phyloP scores from a whole-genome alignment of 2,797 vertebrate genomes.

The Spatula versicolor region DNA sequence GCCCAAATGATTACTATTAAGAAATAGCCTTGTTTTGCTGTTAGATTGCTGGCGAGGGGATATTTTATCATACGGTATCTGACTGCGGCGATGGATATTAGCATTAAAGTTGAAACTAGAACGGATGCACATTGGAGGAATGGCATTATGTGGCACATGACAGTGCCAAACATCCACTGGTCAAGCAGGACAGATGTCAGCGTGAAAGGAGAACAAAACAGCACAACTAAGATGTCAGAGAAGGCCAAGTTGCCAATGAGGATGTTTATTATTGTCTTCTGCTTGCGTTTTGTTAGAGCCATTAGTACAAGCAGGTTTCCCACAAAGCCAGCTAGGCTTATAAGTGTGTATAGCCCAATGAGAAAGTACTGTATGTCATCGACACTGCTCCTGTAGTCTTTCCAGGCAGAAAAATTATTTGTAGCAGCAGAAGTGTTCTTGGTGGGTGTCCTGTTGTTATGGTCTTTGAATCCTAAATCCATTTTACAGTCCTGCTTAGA shows the following conservation, averaged over 20 bases:
- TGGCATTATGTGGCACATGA: slow-evolving; percentile 85
- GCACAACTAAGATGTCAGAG: slow-evolving; percentile 84
- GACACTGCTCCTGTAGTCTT: slow-evolving; percentile 81
- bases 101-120: slow-evolving; percentile 84
- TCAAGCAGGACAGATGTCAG: slow-evolving; percentile 82
- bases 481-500: slow-evolving; percentile 77
- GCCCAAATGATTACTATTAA: slow-evolving; percentile 79
- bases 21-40: slow-evolving; percentile 81
- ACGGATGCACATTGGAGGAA: slow-evolving; percentile 85
- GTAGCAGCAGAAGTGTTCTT: slow-evolving; percentile 70
- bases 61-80: slow-evolving; percentile 85
- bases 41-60: slow-evolving; percentile 81
- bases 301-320: slow-evolving; percentile 83
- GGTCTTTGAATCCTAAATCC: slow-evolving; percentile 77
- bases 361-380: slow-evolving; percentile 85
- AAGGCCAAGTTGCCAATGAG: slow-evolving; percentile 85
- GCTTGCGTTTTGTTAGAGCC: slow-evolving; percentile 79
- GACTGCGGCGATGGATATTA: slow-evolving; percentile 85
- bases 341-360: slow-evolving; percentile 83
- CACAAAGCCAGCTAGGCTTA: slow-evolving; percentile 83
- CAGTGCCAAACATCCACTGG: slow-evolving; percentile 83
- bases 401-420: slow-evolving; percentile 81
- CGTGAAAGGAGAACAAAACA: slow-evolving; percentile 85
- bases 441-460: slow-evolving; percentile 71
- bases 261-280: slow-evolving; percentile 83